Evolutionary conservation across 2,113 vertebrate genomes (phyloP).

Genomic region (Sylvia atricapilla): DNA sequence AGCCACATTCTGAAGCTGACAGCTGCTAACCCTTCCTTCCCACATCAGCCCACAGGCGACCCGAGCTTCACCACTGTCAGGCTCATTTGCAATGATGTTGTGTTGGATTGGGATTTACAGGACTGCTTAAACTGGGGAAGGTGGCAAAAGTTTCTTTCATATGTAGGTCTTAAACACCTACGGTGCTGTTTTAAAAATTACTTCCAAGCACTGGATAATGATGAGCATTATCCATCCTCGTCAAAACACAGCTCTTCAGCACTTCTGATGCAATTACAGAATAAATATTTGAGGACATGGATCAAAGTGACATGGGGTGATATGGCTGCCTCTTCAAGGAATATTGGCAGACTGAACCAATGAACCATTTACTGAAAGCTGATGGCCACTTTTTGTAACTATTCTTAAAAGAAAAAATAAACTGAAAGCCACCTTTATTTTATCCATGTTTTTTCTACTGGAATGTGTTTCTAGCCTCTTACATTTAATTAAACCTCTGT

Average conservation of each 20-base stretch:
- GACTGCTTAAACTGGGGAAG: neutral
- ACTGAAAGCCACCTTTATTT: neutral
- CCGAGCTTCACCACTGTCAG: neutral
- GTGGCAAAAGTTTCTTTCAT: neutral
- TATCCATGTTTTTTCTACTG: neutral
- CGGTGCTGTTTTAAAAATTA: neutral
- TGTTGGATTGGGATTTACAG: neutral
- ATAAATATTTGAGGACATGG: neutral
- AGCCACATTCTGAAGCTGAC: neutral
- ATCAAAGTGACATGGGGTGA: neutral
- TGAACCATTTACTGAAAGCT: neutral
- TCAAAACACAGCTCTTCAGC: neutral
- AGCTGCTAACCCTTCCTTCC: neutral
- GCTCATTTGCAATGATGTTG: neutral
- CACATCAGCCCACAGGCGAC: neutral
- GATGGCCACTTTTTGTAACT: neutral
- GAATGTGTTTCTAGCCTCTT: neutral
- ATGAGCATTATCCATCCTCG: neutral
- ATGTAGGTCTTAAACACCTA: neutral
- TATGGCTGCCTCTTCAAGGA: neutral
- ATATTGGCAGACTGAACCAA: neutral
- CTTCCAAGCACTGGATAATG: neutral
- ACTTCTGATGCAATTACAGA: neutral
- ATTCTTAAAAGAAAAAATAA: neutral
- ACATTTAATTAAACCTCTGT: neutral